phyloP scores from a whole-genome alignment of 2,113 vertebrate genomes.

The Oxygymnocypris stewartii region DNA sequence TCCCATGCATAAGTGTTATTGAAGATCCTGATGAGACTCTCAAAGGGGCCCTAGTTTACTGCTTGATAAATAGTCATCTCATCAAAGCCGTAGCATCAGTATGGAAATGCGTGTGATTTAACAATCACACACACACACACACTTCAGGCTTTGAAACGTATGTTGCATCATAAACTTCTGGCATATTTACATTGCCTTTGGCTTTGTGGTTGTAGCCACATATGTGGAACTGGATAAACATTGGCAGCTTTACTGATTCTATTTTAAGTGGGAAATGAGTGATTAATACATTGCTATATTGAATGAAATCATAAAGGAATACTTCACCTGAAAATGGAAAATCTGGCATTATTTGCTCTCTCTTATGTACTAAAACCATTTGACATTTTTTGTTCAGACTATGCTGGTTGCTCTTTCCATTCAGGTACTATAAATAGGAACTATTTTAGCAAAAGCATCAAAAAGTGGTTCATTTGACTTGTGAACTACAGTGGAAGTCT shows the following conservation, averaged over 20 bases:
- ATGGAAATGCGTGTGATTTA: constrained; percentile 38
- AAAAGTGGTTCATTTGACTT: not conserved
- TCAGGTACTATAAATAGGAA: not conserved
- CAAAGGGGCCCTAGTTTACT: constrained; percentile 62
- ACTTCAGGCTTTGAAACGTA: not conserved
- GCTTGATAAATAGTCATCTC: constrained; percentile 64
- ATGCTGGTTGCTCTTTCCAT: not conserved
- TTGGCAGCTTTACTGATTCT: not conserved
- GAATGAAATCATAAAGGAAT: not conserved
- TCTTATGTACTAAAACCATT: not conserved
- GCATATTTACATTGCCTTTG: constrained; percentile 4
- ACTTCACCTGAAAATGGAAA: not conserved
- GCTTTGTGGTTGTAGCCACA: constrained; percentile 18
- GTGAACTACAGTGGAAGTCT: not conserved
- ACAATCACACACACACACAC: not conserved
- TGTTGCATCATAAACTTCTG: not conserved
- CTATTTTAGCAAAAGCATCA: not conserved
- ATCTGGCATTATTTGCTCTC: not conserved
- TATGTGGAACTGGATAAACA: not conserved
- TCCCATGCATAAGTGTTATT: constrained; percentile 53
- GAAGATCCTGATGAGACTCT: constrained; percentile 61
- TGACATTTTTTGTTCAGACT: not conserved
- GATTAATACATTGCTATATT: constrained; percentile 46
- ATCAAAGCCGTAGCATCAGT: constrained; percentile 56
- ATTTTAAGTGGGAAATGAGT: not conserved